These are phyloP conservation scores for Schizaphis graminum DNA, from an alignment of 2,888 invertebrate genomes.

Conservation along the genomic window DNA sequence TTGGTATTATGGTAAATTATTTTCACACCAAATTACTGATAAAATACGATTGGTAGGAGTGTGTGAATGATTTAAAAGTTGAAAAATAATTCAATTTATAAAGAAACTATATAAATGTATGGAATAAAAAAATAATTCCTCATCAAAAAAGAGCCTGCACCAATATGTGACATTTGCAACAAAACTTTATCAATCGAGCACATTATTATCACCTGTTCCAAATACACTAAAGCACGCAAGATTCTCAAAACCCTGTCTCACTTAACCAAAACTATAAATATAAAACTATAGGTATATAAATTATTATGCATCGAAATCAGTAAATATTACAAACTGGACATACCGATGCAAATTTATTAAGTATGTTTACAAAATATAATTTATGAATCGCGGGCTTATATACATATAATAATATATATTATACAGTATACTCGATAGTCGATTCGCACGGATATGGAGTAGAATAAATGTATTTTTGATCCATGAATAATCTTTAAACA, in stretches of 20 bases:
- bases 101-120: background rate
- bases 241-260: too few species aligned
- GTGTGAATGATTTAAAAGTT: background rate
- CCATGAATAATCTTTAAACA: background rate
- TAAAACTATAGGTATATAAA: too few species aligned
- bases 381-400: background rate
- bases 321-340: background rate
- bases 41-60: background rate
- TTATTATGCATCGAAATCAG: background rate
- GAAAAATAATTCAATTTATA: background rate
- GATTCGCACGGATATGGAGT: background rate
- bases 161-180: too few species aligned
- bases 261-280: too few species aligned
- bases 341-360: background rate
- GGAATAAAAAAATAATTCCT: background rate
- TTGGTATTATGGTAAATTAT: background rate
- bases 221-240: too few species aligned
- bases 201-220: too few species aligned
- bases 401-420: background rate
- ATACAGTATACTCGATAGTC: background rate
- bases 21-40: background rate
- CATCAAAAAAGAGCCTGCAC: too few species aligned
- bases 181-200: too few species aligned
- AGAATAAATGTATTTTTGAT: background rate
- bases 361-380: background rate